Evolutionary conservation across 2,113 vertebrate species (phyloP), one percentile per base, ranked within the genome.

Genomic region (Hemiprocne comata): DNA sequence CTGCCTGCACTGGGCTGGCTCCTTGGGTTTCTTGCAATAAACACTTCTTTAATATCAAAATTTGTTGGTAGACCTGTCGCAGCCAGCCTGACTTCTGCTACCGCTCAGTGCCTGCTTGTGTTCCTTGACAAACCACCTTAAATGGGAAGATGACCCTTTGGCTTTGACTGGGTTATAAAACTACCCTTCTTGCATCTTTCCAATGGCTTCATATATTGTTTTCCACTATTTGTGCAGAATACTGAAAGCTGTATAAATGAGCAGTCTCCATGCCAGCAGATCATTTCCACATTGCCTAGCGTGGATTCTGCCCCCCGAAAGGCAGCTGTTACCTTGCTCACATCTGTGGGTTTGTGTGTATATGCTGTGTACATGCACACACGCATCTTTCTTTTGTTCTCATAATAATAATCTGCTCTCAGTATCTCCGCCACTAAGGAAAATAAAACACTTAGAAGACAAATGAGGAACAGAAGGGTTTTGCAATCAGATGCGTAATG

Each of bases 401-500:
- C 36, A 9, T 46, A 17, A 74, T 50, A 61, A 55, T 31, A 42
- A 64, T 36, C 57, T 70, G 13, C 48, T 53, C 24, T 80, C 73
- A 74, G 29, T 29, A 65, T 44, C 61, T 64, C n/a, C 1, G 4
- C 11, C 70, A 64, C 23, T 29, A 74, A 89, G 50, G 65, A 76
- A 90, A 85, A 70, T 11, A 62, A 93, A 93, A 58, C 34, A 42
- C 21, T 19, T 2, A 64, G 62, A 87, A 93, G 51, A 72, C 23
- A 93, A 93, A 93, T 13, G 85, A 74, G 34, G 51, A 88, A 72
- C 55, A 74, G 69, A 91, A 90, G 54, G 44, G 23, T 42, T 94
- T 90, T 15, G 5, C 25, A 5, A 87, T 66, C 23, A 85, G 71
- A 57, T 17, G 10, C 1, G 0, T 36, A 16, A 42, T n/a, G 78